Evolutionary conservation across 2,888 invertebrate species (phyloP), one percentile per base, ranked within the genome.

Genomic region (Lysandra coridon): DNA sequence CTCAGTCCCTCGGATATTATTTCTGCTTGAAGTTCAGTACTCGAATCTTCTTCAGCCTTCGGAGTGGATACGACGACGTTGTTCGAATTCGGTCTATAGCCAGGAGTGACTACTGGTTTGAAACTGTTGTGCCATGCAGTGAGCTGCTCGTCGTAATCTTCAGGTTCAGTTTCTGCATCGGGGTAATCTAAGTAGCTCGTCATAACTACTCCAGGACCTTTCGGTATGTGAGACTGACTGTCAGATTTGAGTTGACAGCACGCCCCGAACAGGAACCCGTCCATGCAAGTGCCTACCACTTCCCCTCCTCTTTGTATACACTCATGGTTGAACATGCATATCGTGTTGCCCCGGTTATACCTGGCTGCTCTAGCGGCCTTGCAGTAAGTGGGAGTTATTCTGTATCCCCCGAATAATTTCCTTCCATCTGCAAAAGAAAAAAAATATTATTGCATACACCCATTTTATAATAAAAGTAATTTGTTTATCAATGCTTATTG

Each of bases 271-370:
- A 98, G 95, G 88, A 98, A 98, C 0, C 98, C 98, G 86, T 98
- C 98, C 97, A 98, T 98, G 87, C 98, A 98, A 0, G 98, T 97
- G 0, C 98, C 98, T 0, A 98, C 97, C 0, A 83, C 98, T 87
- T 97, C 96, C 0, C 98, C 98, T 0, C 96, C 96, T 82, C 97
- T 94, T 84, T 97, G 96, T 0, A 95, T 95, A 87, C 98, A 98
- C 88, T 98, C 98, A 86, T 98, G 98, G 91, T 98, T 98, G 94
- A 98, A 98, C 98, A 98, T 98, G 91, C 98, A 98, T 86, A 98
- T 96, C 64, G 97, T 97, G 69, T 96, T 96, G 0, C 97, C 97
- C 84, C 95, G 94, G 84, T 96, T 96, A 74, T 95, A 94, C 83
- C 94, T 95, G 33, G 96, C 93, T 64, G 96, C 95, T 87, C 96